Evolutionary conservation across 1,140 invertebrate species (phyloP), one percentile per base, ranked within the genome.

Genomic region (Mya arenaria): DNA sequence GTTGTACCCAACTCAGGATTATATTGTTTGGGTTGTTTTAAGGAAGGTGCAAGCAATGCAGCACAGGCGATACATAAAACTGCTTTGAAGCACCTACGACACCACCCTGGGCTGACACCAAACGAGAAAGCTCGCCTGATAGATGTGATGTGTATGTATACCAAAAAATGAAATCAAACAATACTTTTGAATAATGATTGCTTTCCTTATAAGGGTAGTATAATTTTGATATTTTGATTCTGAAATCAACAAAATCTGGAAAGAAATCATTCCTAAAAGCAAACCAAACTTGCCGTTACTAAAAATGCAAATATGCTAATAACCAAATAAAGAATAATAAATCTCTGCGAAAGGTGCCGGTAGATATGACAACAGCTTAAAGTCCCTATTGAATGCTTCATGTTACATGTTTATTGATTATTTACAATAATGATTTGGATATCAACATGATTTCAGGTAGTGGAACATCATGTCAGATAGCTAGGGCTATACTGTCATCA

Each of bases 111-210:
- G 5, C 34, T 68, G 4, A 68, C 39, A 19, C 8, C 5, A 6
- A 30, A 15, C 3, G 65, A 68, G n/a, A 37, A 23, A 41, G 65
- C 23, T 10, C 4, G 13, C 4, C 32, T 68, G 34, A 25, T 68
- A 8, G 65, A 68, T 68, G 10, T 39, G 65, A n/a, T n/a, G n/a
- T n/a, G n/a, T 68, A 68, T n/a, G 65, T 68, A 4, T 4, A 23
- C 23, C 23, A 68, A 5, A 5, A 15, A 23, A 10, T n/a, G n/a
- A 37, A 37, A 15, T 25, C 10, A n/a, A 44, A 15, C 44, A n/a
- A 68, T 68, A 8, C 3, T 68, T 5, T 41, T n/a, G 23, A 13
- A 37, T 13, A n/a, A n/a, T n/a, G n/a, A n/a, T n/a, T n/a, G n/a
- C n/a, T n/a, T n/a, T n/a, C n/a, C n/a, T n/a, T n/a, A n/a, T n/a